These are phyloP conservation scores for Drosophila leonis DNA, from an alignment of 2,888 invertebrate genomes.

Conservation along the genomic window DNA sequence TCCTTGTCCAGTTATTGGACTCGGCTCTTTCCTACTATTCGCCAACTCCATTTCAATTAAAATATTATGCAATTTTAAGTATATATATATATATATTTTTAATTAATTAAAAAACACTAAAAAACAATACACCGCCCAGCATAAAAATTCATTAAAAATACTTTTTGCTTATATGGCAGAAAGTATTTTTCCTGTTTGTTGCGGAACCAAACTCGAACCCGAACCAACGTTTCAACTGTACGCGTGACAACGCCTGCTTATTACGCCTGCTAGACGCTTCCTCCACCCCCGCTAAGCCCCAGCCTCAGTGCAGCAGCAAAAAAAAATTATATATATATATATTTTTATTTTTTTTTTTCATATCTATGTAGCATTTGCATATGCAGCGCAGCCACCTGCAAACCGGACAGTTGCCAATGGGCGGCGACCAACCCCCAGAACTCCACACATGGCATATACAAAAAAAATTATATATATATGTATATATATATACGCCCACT, in stretches of 20 bases:
- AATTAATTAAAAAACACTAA: slow-evolving; percentile 77
- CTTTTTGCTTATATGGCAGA: slow-evolving; percentile 72
- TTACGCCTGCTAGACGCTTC: slow-evolving; percentile 47
- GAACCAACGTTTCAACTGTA: slow-evolving; percentile 33
- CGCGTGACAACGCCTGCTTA: slow-evolving; percentile 78
- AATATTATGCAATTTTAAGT: slow-evolving; percentile 72
- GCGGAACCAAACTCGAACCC: slow-evolving; percentile 44
- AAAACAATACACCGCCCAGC: slow-evolving; percentile 63
- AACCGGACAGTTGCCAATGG: slow-evolving; percentile 80
- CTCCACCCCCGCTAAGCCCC: slow-evolving; percentile 28
- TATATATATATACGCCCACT: slow-evolving; percentile 66
- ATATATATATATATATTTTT: slow-evolving; percentile 62
- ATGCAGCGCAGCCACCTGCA: slow-evolving; percentile 77
- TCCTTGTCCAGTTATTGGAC: slow-evolving; percentile 7
- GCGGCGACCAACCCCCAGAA: slow-evolving; percentile 77
- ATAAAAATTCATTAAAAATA: slow-evolving; percentile 78
- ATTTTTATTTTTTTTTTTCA: slow-evolving; percentile 21
- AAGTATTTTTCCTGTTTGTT: slow-evolving; percentile 70
- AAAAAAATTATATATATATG: slow-evolving; percentile 22
- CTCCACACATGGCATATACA: slow-evolving; percentile 46
- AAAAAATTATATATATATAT: slow-evolving; percentile 16
- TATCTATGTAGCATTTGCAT: slow-evolving; percentile 59
- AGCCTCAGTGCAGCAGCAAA: background rate
- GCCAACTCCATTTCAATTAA: slow-evolving; percentile 65
- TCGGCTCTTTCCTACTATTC: background rate